These are phyloP conservation scores for Cettia cetti DNA, from an alignment of 2,113 vertebrate genomes.

Conservation along the genomic window DNA sequence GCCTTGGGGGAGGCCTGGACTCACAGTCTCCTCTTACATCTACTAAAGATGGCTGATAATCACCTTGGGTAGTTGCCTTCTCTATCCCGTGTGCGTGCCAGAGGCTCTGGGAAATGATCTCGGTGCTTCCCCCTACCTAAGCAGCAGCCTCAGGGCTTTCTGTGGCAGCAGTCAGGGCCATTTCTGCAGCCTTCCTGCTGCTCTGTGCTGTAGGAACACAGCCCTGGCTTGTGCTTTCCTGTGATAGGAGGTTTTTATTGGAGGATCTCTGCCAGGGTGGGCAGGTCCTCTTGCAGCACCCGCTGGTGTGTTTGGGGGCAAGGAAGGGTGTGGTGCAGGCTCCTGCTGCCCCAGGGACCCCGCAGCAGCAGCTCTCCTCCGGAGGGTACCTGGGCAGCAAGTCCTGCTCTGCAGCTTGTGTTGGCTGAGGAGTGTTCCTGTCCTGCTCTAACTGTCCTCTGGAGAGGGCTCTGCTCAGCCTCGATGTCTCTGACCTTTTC, in stretches of 20 bases:
- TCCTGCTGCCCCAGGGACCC: not conserved
- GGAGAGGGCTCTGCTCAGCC: not conserved
- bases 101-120: not conserved
- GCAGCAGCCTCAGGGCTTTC: not conserved
- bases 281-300: not conserved
- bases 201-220: not conserved
- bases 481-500: conserved; percentile 46
- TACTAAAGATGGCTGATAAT: not conserved
- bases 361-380: fast-evolving
- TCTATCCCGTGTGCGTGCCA: not conserved
- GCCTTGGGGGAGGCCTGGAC: not conserved
- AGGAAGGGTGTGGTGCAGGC: not conserved
- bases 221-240: not conserved
- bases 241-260: fast-evolving
- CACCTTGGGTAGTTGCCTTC: not conserved
- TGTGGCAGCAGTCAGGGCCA: not conserved
- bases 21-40: not conserved
- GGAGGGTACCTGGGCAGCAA: not conserved
- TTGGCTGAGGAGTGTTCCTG: not conserved
- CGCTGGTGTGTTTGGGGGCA: not conserved
- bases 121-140: not conserved
- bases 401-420: not conserved
- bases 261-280: not conserved
- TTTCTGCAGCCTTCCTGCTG: not conserved
- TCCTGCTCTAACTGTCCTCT: not conserved